Evolutionary conservation across 2,888 invertebrate species (phyloP).

Genomic region (Melinaea menophilus): DNA sequence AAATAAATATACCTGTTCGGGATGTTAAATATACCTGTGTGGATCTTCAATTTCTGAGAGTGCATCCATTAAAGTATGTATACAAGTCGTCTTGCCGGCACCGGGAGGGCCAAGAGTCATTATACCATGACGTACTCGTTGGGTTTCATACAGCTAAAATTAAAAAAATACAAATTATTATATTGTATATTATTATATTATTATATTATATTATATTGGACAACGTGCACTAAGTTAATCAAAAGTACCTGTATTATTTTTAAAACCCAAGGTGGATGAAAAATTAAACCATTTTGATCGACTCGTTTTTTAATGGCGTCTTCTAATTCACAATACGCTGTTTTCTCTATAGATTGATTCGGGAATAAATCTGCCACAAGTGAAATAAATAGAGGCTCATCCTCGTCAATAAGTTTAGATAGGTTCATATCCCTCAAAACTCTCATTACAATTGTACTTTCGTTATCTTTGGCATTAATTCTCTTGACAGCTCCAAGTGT

Average conservation of each 20-base stretch:
- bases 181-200: no score
- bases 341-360: conserved; percentile 95
- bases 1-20: background rate
- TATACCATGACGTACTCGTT: conserved; percentile 95
- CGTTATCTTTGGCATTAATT: conserved; percentile 93
- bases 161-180: conserved; percentile 2
- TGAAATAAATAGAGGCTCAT: conserved; percentile 98
- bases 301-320: conserved; percentile 91
- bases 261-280: conserved; percentile 96
- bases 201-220: no score
- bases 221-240: background rate
- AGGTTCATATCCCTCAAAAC: conserved; percentile 98
- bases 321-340: conserved; percentile 91
- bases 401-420: conserved; percentile 97
- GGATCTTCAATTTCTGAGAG: conserved; percentile 89
- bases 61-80: conserved; percentile 94
- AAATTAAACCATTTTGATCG: conserved; percentile 87
- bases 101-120: conserved; percentile 98
- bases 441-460: conserved; percentile 97
- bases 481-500: conserved; percentile 95
- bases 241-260: conserved; percentile 90
- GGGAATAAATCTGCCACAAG: conserved; percentile 97
- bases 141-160: conserved; percentile 92
- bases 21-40: conserved; percentile 80
- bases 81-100: conserved; percentile 95